Conservation (phyloP, 2,797 vertebrate genomes). For the Sebastes iracundus region DNA sequence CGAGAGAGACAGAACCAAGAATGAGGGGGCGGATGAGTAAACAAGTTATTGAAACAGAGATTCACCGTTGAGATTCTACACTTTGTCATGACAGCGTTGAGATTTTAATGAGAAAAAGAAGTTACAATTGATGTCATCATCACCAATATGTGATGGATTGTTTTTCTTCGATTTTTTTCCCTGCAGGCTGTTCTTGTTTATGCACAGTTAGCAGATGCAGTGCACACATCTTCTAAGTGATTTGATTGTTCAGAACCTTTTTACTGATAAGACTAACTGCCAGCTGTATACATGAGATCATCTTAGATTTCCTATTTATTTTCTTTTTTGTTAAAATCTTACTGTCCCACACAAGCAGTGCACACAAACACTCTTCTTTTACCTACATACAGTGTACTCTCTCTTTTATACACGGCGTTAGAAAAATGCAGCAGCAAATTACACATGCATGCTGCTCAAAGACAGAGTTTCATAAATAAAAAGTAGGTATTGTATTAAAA, state of each 20-base stretch:
- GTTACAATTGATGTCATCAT: constrained; percentile 66
- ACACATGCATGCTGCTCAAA: constrained; percentile 57
- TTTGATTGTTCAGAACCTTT: not conserved
- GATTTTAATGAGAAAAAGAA: constrained; percentile 34
- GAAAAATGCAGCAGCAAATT: constrained; percentile 36
- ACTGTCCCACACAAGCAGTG: not conserved
- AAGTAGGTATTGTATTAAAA: constrained; percentile 72
- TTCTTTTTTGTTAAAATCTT: not conserved
- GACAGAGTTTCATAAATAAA: constrained; percentile 73
- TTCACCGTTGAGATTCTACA: constrained; percentile 15
- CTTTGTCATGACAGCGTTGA: constrained; percentile 9
- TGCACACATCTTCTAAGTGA: not conserved
- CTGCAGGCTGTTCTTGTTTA: not conserved
- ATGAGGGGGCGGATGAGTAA: constrained; percentile 14
- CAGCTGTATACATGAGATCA: not conserved
- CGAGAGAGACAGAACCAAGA: not conserved
- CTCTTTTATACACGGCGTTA: not conserved
- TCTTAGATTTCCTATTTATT: not conserved
- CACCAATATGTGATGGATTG: constrained; percentile 15
- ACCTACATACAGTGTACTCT: not conserved
- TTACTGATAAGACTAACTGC: not conserved
- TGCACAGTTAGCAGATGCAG: not conserved
- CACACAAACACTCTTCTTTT: not conserved
- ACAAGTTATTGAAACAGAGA: constrained; percentile 17
- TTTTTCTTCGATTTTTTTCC: not conserved